These are phyloP conservation scores for Manis crassicaudata DNA, from an alignment of 2,797 vertebrate genomes.

Conservation along the genomic window DNA sequence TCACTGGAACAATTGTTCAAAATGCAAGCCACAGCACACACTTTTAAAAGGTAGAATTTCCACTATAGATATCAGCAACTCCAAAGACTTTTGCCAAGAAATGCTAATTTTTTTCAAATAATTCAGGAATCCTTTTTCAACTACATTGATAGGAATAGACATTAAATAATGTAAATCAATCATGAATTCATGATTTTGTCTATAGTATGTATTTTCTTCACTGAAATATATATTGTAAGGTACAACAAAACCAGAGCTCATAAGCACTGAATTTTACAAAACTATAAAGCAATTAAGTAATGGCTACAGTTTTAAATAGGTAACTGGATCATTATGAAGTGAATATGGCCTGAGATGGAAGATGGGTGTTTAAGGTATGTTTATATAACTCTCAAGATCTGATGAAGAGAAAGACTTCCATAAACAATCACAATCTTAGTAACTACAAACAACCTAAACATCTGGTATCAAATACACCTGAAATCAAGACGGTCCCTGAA, in stretches of 20 bases:
- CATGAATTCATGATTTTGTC: background rate
- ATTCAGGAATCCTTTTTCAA: slow-evolving; percentile 15
- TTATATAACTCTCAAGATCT: background rate
- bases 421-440: background rate
- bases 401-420: background rate
- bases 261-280: slow-evolving; percentile 32
- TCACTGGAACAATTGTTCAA: background rate
- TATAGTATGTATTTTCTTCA: background rate
- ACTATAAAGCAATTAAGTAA: background rate
- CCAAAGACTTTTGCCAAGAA: background rate
- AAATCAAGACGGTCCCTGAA: background rate
- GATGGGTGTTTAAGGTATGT: background rate
- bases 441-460: background rate
- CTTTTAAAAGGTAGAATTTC: background rate
- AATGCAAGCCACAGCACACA: background rate
- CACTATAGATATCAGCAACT: background rate
- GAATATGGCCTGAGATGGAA: background rate
- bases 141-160: background rate
- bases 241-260: background rate
- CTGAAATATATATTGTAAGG: background rate
- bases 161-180: background rate
- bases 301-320: background rate
- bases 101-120: background rate
- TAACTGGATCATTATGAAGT: background rate
- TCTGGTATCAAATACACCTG: background rate